Evolutionary conservation across 2,888 invertebrate genomes (phyloP).

Genomic region (Hirtodrosophila alboralis): DNA sequence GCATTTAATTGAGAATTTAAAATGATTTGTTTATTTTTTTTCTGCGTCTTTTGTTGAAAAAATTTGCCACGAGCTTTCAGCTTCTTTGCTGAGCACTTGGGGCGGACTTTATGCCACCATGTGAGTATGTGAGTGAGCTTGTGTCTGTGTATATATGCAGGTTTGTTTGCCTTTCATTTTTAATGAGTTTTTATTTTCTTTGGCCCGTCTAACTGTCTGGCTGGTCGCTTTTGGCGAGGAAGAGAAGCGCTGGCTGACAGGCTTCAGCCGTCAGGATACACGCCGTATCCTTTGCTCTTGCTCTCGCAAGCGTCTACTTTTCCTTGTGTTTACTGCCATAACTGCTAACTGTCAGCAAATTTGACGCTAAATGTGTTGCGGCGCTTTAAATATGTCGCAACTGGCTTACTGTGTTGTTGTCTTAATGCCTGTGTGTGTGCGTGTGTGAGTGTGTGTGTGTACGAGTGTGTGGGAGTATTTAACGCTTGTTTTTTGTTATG

Average conservation of each 20-base stretch:
- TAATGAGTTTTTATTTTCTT: constrained; percentile 73
- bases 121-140: constrained; percentile 1
- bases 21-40: constrained; percentile 78
- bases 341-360: constrained; percentile 67
- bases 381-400: constrained; percentile 59
- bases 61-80: constrained; percentile 66
- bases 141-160: constrained; percentile 26
- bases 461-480: constrained; percentile 21
- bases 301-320: constrained; percentile 51
- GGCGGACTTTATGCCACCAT: constrained; percentile 8
- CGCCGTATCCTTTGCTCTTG: constrained; percentile 44
- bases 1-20: constrained; percentile 81
- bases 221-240: constrained; percentile 13
- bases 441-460: constrained; percentile 5
- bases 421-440: constrained; percentile 12
- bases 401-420: constrained; percentile 39
- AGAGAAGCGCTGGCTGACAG: not conserved
- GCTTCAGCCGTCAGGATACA: constrained; percentile 27
- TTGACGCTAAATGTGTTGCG: constrained; percentile 72
- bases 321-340: constrained; percentile 59
- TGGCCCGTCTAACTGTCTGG: constrained; percentile 42
- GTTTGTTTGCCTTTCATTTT: constrained; percentile 61
- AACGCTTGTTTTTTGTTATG: constrained; percentile 40
- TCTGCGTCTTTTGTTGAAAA: constrained; percentile 71
- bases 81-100: constrained; percentile 65